These are phyloP conservation scores for Probosciger aterrimus DNA, from an alignment of 2,113 vertebrate species.

Conservation along the genomic window DNA sequence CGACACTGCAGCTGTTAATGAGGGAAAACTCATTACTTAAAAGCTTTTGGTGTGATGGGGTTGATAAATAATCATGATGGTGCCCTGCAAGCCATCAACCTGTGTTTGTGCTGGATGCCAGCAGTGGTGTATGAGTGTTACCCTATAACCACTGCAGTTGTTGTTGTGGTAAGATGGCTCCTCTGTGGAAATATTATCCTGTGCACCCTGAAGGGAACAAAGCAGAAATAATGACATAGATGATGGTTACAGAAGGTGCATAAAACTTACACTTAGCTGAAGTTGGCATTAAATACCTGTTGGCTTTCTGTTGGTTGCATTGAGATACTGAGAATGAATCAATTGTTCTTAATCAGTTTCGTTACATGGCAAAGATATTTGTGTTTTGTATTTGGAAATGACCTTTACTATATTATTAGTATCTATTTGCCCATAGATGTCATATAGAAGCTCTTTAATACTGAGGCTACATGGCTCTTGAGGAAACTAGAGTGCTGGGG, in stretches of 20 bases:
- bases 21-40: slow-evolving; percentile 53
- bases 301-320: neutral
- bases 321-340: neutral
- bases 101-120: neutral
- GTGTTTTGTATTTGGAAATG: neutral
- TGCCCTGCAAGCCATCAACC: neutral
- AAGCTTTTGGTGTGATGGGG: neutral
- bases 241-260: rapidly evolving
- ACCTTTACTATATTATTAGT: rapidly evolving
- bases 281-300: rapidly evolving
- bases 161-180: neutral
- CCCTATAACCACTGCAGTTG: rapidly evolving
- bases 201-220: neutral
- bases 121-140: rapidly evolving
- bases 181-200: neutral
- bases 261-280: neutral
- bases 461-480: rapidly evolving
- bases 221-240: neutral
- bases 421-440: neutral
- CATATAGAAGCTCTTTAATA: rapidly evolving
- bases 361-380: rapidly evolving
- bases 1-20: neutral
- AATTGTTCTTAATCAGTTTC: neutral
- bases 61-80: slow-evolving; percentile 35
- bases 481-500: neutral